A percentile compares a stretch with the other conserved stretches of the same genome.
These are phyloP conservation scores for Xyrichtys novacula DNA, from an alignment of 2,797 vertebrate species.

Conservation along the genomic window DNA sequence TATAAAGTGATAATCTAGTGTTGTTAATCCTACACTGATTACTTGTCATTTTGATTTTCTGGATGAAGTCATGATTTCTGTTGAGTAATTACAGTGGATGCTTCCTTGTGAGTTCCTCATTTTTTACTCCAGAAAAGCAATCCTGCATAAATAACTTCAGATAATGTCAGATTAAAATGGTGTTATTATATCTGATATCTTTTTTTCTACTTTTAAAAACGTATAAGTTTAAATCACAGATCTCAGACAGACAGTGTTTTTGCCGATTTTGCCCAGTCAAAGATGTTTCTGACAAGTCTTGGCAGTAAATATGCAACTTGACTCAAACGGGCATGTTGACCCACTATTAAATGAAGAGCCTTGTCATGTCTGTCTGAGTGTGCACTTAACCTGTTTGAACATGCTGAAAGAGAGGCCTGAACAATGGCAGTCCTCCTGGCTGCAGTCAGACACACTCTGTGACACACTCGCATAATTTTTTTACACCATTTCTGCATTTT, in stretches of 20 bases:
- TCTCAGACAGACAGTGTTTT: neutral
- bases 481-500: neutral
- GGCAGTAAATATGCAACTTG: neutral
- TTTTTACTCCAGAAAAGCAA: neutral
- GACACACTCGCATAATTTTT: too few species aligned
- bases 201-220: neutral
- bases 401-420: neutral
- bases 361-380: neutral
- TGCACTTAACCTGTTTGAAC: neutral
- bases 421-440: neutral
- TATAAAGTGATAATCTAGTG: slow-evolving; percentile 1
- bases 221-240: neutral
- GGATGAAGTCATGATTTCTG: slow-evolving; percentile 1
- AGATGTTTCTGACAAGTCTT: neutral
- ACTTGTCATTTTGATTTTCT: neutral
- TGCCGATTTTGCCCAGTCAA: neutral
- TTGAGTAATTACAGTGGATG: neutral
- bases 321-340: neutral
- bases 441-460: neutral
- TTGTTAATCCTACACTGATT: neutral
- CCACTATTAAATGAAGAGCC: neutral
- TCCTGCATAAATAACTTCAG: neutral
- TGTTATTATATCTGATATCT: neutral
- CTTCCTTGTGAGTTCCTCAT: neutral
- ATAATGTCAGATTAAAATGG: neutral